Evolutionary conservation across 2,888 invertebrate genomes (phyloP), one percentile per base, ranked within the genome.

Genomic region (Augochlorella aurata): DNA sequence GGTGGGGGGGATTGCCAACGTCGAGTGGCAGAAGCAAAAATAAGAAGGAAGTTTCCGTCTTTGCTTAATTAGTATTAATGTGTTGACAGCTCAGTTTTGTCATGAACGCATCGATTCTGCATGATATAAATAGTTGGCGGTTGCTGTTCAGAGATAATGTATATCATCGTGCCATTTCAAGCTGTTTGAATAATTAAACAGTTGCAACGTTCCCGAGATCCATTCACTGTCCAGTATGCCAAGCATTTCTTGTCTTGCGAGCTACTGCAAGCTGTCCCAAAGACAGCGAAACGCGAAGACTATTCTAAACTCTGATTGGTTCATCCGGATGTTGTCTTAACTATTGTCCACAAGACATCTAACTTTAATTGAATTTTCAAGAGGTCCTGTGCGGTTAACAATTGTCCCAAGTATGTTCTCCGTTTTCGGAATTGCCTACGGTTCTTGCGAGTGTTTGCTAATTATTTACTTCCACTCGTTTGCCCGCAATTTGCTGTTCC

Each of bases 321-420:
- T 63, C 18, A 38, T 63, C 29, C n/a, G 38, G 63, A 63, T 63
- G 63, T 63, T n/a, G 29, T 44, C 63, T 63, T 63, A 63, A 44
- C 63, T 63, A 63, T 38, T 38, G 63, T 38, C 44, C 63, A n/a
- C 38, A 10, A 38, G 44, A 38, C n/a, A 44, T 38, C 63, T n/a
- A 63, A 63, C 63, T 63, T 38, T 63, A 63, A 63, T 63, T 63
- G 63, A 63, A 63, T 38, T 63, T 63, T 63, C 63, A 63, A 63
- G 38, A 63, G 44, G 38, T 29, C 18, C 61, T 18, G 0, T 44
- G 44, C 44, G 29, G 44, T 44, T 38, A 63, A 63, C 44, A 63
- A 63, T 63, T 38, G 44, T n/a, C 44, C 5, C 18, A 44, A 63
- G 63, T 63, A 63, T 63, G 44, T 9, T 44, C 44, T 18, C n/a